Evolutionary conservation across 2,888 invertebrate genomes (phyloP), one percentile per base, ranked within the genome.

Genomic region (Chrysina gloriosa): DNA sequence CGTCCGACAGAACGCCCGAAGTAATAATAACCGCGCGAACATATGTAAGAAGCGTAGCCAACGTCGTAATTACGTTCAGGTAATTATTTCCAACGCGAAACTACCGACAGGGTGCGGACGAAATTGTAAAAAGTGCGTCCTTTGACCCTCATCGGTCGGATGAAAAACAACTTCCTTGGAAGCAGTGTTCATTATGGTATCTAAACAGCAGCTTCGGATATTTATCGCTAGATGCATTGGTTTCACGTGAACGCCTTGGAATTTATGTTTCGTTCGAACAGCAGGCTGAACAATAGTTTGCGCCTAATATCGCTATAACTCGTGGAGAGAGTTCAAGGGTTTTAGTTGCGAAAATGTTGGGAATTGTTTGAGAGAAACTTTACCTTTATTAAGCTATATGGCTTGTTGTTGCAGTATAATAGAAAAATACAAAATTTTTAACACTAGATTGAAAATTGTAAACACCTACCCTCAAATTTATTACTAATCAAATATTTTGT

Each of bases 161-260:
- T 52, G 52, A 52, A 52, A 52, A 31, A 52, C 31, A 31, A 52
- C 52, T 52, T 52, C 52, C 52, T 52, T 52, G 31, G 31, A 52
- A 52, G 31, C 52, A 31, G 52, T 52, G 34, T 52, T 52, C 52
- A 52, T 52, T 52, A 52, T 52, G 52, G 31, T 31, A 52, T 52
- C 52, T 52, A 29, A 52, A 27, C 52, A 52, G 31, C 52, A 52
- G 52, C 31, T 31, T 31, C 31, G 52, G 31, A 52, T 52, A 52
- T 52, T 52, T 52, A 52, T 52, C 52, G 52, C 14, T 19, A n/a
- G 19, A 52, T 19, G 19, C 31, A 52, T 52, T 31, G 52, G 48
- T 25, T 25, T n/a, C 25, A 23, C 25, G 25, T 48, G 48, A 48
- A 25, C 48, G 23, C 25, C 23, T n/a, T 52, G 31, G 34, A 52